phyloP scores from a whole-genome alignment of 2,797 vertebrate genomes.

The Sebastes miniatus region DNA sequence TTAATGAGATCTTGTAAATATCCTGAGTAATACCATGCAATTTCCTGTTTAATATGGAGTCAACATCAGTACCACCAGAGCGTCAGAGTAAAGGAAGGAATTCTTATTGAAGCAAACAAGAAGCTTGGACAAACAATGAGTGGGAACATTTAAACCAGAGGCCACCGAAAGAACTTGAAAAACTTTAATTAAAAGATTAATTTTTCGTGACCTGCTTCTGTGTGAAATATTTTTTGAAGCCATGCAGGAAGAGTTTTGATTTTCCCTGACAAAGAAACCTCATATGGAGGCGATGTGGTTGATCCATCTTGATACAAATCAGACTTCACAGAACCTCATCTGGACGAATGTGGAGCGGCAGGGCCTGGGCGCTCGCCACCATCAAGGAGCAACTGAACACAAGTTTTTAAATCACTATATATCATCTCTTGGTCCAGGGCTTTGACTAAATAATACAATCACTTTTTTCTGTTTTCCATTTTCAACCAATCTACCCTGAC shows the following conservation, averaged over 20 bases:
- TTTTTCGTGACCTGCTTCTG: not conserved
- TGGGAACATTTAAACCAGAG: conserved; percentile 1
- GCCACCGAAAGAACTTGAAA: not conserved
- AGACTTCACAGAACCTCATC: not conserved
- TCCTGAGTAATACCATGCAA: conserved; percentile 38
- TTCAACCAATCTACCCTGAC: not conserved
- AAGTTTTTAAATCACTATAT: not conserved
- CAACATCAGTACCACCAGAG: conserved; percentile 42
- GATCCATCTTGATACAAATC: not conserved
- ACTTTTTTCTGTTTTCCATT: not conserved
- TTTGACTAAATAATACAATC: not conserved
- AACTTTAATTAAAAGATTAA: not conserved
- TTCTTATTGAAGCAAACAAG: conserved; percentile 42
- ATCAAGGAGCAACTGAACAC: not conserved
- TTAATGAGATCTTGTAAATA: conserved; percentile 34
- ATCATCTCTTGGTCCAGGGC: not conserved
- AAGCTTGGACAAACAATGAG: conserved; percentile 16
- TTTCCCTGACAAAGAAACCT: not conserved
- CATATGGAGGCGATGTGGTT: not conserved
- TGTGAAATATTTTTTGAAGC: not conserved
- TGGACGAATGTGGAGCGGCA: not conserved
- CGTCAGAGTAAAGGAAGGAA: conserved; percentile 9
- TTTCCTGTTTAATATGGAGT: conserved; percentile 67
- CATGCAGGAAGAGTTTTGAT: not conserved
- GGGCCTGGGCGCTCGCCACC: not conserved